Base-by-base conservation (phyloP, 2,888 invertebrate genomes). In the Coecobrya sp. region DNA sequence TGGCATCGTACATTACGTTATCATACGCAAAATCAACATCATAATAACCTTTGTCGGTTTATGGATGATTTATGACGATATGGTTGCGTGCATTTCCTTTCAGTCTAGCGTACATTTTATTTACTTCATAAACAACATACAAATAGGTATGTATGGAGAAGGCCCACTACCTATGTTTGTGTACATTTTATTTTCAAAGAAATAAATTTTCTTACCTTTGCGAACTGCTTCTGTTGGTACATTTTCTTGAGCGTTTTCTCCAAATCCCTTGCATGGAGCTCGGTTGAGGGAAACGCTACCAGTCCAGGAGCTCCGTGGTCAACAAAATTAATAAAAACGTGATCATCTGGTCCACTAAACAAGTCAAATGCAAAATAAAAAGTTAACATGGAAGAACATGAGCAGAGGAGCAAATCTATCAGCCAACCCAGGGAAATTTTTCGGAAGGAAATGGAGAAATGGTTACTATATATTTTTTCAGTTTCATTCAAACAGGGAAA, bases 301-400 rank as follows among this genome's bases (percentile, higher is more conserved):
- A 97, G 94, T 10, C 97, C 97, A 13, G 96, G 96, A 19, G 96
- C 96, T 73, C 97, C 97, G 95, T 97, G 97, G 95, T 97, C 97
- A 49, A 96, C 96, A 95, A 97, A 97, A 95, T 96, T 96, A 73
- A 97, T 96, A 95, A 97, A 97, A 22, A 97, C 95, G 94, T 96
- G 96, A 95, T 97, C 97, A 93, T 96, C 95, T 8, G 96, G 96
- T 25, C 96, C 96, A 95, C 97, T 97, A 93, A 93, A 86, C 91
- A 90, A 79, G 52, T 52, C 55, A 87, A 49, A 49, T n/a, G 55
- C 68, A 86, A 25, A 65, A 87, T 86, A 27, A n/a, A 62, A 70
- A 62, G 68, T 68, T 36, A 19, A 3, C 19, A 55, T 68, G 30
- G n/a, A 73, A 45, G 49, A 19, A 76, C 25, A 25, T 76, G 3